Percentiles rank a stretch among this genome's conserved stretches.
Evolutionary conservation across 2,888 invertebrate genomes (phyloP).

Genomic region (Bugulina stolonifera): DNA sequence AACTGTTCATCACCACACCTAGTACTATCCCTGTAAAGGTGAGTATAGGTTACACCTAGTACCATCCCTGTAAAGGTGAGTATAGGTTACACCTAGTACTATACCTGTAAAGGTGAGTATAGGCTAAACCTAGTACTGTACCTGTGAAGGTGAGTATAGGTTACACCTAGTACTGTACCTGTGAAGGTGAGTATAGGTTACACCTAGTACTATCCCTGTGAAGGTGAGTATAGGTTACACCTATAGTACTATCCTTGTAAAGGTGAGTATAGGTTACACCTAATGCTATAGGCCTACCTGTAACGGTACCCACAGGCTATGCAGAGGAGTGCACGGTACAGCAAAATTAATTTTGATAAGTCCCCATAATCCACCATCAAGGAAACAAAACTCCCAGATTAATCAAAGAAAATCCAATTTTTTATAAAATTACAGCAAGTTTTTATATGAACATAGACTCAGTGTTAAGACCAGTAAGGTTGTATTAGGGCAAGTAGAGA

Average conservation of each 20-base stretch:
- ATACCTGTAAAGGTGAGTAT: background rate
- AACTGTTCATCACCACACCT: conserved; percentile 15
- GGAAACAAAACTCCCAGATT: no score
- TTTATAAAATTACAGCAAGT: no score
- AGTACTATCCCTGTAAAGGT: conserved; percentile 22
- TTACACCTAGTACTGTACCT: background rate
- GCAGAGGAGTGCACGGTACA: background rate
- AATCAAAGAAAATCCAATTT: no score
- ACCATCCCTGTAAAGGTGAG: background rate
- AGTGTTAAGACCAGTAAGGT: no score
- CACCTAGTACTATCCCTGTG: background rate
- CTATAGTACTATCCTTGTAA: background rate
- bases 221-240: background rate
- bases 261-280: background rate
- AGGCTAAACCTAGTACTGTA: background rate
- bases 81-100: background rate
- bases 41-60: background rate
- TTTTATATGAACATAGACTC: no score
- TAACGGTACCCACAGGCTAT: no score
- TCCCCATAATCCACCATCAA: no score
- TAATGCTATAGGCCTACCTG: background rate
- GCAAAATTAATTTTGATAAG: no score
- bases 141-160: background rate
- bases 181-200: background rate
- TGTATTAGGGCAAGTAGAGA: no score